Percentiles rank a stretch among this genome's conserved stretches.
Evolutionary conservation across 2,888 invertebrate species (phyloP).

Genomic region (Torymus aiolomorphi): DNA sequence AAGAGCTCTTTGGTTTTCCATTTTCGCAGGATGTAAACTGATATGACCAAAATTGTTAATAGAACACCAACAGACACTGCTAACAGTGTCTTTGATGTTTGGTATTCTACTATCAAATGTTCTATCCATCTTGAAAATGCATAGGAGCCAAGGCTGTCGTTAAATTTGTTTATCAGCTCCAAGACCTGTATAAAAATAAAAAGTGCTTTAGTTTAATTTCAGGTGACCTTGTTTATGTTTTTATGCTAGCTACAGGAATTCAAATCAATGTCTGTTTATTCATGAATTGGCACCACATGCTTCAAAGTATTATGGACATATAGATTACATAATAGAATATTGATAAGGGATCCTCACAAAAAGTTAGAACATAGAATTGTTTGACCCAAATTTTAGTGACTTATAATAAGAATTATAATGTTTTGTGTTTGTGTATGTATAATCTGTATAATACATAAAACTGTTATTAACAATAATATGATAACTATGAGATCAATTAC

Average conservation of each 20-base stretch:
- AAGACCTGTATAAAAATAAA: conserved; percentile 66
- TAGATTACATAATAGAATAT: too few relatives aligned
- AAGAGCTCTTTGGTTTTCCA: conserved; percentile 76
- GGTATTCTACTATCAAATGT: conserved; percentile 68
- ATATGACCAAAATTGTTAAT: conserved; percentile 60
- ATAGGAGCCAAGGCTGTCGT: conserved; percentile 69
- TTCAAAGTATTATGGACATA: too few relatives aligned
- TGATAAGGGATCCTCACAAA: too few relatives aligned
- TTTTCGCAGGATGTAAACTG: conserved; percentile 69
- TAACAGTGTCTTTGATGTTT: conserved; percentile 66
- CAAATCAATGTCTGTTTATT: too few relatives aligned
- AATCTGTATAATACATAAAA: too few relatives aligned
- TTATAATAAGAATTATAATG: too few relatives aligned
- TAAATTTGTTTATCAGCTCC: conserved; percentile 70
- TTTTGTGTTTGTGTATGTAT: too few relatives aligned
- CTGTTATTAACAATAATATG: too few relatives aligned
- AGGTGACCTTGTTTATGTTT: not conserved
- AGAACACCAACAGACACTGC: conserved; percentile 60
- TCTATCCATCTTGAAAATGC: conserved; percentile 72
- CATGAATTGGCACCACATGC: too few relatives aligned
- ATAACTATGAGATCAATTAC: too few relatives aligned
- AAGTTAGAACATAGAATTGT: too few relatives aligned
- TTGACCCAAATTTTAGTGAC: too few relatives aligned
- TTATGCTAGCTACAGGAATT: not conserved
- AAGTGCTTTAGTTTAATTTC: conserved; percentile 4